Conservation (phyloP, 2,888 invertebrate species). For the Masnerella sp. region DNA sequence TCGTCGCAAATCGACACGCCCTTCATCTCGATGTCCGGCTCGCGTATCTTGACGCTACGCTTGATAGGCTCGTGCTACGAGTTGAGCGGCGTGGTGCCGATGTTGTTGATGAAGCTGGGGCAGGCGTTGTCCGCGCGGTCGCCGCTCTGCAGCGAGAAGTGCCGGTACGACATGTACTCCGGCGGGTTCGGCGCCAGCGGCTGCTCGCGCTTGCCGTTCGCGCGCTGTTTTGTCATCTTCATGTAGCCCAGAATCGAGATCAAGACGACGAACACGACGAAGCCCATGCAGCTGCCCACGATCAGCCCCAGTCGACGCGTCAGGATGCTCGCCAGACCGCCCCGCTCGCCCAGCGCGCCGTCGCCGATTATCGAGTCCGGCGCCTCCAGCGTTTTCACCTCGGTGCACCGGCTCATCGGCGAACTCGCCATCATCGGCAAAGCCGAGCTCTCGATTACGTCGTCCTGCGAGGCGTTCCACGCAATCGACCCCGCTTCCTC, state of each 20-base stretch:
- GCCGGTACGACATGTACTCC: conserved; percentile 89
- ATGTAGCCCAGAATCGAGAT: conserved; percentile 90
- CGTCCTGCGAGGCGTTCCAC: conserved; percentile 79
- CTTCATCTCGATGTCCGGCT: conserved; percentile 73
- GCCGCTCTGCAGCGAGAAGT: conserved; percentile 84
- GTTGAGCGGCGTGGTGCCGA: conserved; percentile 72
- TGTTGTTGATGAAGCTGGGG: conserved; percentile 75
- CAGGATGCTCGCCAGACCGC: conserved; percentile 86
- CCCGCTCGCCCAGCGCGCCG: conserved; percentile 82
- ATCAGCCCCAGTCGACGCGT: conserved; percentile 90
- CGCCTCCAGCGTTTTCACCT: conserved; percentile 86
- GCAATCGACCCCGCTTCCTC: conserved; percentile 71
- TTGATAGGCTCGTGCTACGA: conserved; percentile 73
- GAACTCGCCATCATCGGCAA: conserved; percentile 84
- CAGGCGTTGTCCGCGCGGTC: conserved; percentile 77
- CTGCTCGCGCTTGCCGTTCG: conserved; percentile 85
- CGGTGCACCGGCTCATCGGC: conserved; percentile 86
- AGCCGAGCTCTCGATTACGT: conserved; percentile 81
- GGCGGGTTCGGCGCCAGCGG: conserved; percentile 82
- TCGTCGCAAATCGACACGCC: conserved; percentile 66
- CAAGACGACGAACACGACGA: conserved; percentile 90
- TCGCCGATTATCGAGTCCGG: conserved; percentile 82
- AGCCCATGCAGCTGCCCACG: conserved; percentile 91
- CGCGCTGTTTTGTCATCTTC: conserved; percentile 90
- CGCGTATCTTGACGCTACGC: conserved; percentile 64